Evolutionary conservation across 2,113 vertebrate species (phyloP), one percentile per base, ranked within the genome.

Genomic region (Arenaria interpres): DNA sequence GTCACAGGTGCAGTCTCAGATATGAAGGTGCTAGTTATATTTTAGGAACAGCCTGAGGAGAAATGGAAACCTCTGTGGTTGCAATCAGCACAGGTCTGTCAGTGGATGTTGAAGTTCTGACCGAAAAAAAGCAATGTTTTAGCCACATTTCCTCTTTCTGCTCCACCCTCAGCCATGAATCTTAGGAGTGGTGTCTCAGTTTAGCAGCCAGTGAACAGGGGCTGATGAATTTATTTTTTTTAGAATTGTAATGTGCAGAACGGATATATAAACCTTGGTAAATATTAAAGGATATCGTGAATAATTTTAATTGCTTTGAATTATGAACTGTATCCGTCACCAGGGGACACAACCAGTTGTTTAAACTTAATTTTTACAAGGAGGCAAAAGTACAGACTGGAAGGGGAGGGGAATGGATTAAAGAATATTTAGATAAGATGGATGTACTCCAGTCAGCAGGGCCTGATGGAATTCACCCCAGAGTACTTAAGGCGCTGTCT

Each of bases 401-500:
- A 90, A 66, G 39, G 74, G 78, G 53, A 95, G 24, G 39, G 66
- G 59, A 94, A 69, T 3, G 76, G 78, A 62, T 82, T 90, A 79
- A 91, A 88, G 81, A 94, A 85, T 93, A 95, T 96, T 95, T 88
- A 91, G 85, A 66, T 93, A 90, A 96, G 81, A 94, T 80, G 20
- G 63, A 90, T 93, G 67, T 82, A 37, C 25, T 93, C 54, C 51
- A 96, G 91, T 88, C 88, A 85, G 57, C 63, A 76, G 59, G 67
- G 59, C 27, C 78, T 94, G 93, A 91, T 95, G 78, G 85, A 96
- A 79, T 95, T 96, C 93, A 95, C 84, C 72, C 54, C 59, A 28
- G 71, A 94, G 91, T 88, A 91, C 82, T 95, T 91, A 90, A 91
- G 78, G 71, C 37, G 0, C 78, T 80, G 37, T 88, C 88, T 96